Base-by-base conservation (phyloP, 2,797 vertebrate genomes). In the Sorex maritimensis region DNA sequence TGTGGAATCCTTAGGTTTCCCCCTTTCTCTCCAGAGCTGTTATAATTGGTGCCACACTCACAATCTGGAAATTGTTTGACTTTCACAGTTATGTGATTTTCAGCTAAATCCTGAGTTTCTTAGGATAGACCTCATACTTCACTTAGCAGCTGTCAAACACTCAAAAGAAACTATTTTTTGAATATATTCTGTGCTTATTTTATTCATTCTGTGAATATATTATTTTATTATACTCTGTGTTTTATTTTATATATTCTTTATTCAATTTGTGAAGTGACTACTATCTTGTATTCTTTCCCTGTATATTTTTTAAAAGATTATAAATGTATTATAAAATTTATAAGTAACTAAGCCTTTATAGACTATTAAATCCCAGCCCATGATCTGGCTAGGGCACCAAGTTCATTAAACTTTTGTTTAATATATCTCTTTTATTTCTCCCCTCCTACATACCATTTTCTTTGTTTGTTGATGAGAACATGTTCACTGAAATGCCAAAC, bases 381-480 rank as follows among this genome's bases (percentile, higher is more conserved):
- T 30, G 9, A n/a, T 19, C 34, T 49, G 6, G 28, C 74, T n/a
- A 26, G 19, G 0, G 15, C 15, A 9, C 26, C 23, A 24, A 21
- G 44, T 26, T 71, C 41, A 49, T 6, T 46, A 13, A n/a, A 11
- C 17, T 86, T 85, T 80, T 74, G 58, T 88, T 72, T 83, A 28
- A 34, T 71, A 5, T 44, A 13, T 67, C 55, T 84, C 21, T 82
- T 58, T 69, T 61, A 34, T 41, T 77, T 72, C 46, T 19, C 91
- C n/a, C 15, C 14, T 15, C 34, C 52, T 55, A 17, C 52, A 55
- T 14, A 55, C 15, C 12, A 9, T 80, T 95, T 82, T 46, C 38
- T 52, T 19, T 86, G 4, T 88, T 80, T 94, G 61, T 85, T 80
- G 49, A 10, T 65, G 81, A 94, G 24, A 68, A 34, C 30, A 6